phyloP scores from a whole-genome alignment of 2,888 invertebrate genomes.

The Mesorhabditis spiculigera region DNA sequence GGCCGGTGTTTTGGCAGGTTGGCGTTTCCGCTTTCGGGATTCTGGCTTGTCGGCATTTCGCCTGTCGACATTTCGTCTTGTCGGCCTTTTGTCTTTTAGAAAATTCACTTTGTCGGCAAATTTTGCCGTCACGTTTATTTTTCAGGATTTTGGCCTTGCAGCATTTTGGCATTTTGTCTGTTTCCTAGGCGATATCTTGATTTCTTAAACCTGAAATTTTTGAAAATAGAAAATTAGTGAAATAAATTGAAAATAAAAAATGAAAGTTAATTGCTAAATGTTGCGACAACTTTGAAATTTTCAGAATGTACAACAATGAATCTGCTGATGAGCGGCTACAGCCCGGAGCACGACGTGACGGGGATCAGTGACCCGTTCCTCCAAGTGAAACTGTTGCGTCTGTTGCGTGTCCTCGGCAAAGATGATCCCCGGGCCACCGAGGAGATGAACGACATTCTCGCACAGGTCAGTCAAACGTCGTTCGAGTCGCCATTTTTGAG shows the following conservation, averaged over 20 bases:
- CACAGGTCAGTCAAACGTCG: conserved; percentile 72
- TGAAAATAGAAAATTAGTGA: no score
- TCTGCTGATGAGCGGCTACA: conserved; percentile 94
- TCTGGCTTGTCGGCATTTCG: no score
- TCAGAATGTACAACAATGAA: conserved; percentile 71
- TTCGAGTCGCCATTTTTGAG: background rate
- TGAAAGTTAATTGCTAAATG: conserved; percentile 75
- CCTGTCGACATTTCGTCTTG: no score
- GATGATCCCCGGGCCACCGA: conserved; percentile 96
- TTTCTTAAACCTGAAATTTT: no score
- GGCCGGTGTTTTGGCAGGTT: no score
- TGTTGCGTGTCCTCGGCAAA: conserved; percentile 87
- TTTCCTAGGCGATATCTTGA: no score
- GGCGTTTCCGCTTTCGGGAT: no score
- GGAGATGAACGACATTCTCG: conserved; percentile 98
- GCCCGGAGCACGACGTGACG: conserved; percentile 98
- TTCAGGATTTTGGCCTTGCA: no score
- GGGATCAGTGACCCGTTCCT: conserved; percentile 98
- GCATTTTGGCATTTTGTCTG: no score
- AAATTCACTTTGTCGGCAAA: no score
- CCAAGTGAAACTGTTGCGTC: conserved; percentile 93
- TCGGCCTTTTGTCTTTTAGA: no score
- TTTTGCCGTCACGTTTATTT: no score
- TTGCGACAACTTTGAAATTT: conserved; percentile 88
- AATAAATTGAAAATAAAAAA: background rate